phyloP scores from a whole-genome alignment of 92 coral and sea anemone species.

The Heliopora coerulea region DNA sequence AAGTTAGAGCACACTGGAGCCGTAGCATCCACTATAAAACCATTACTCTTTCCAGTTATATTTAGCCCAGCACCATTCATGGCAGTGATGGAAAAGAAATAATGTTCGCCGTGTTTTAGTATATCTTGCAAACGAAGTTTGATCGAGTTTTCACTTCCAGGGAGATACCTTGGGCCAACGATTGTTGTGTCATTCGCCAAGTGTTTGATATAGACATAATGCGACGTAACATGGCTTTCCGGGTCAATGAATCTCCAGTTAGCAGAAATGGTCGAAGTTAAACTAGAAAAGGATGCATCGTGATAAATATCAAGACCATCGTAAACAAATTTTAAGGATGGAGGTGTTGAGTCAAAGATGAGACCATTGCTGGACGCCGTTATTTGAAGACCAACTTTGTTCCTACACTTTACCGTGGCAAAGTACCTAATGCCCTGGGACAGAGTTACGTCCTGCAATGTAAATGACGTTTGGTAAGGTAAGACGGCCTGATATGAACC shows the following conservation, averaged over 20 bases:
- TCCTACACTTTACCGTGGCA: conserved; percentile 81
- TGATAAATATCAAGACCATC: conserved; percentile 52
- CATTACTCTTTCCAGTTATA: conserved; percentile 62
- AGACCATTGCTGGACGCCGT: conserved; percentile 71
- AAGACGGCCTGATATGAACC: conserved; percentile 55
- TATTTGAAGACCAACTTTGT: conserved; percentile 72
- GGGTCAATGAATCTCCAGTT: conserved; percentile 71
- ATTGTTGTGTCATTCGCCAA: conserved; percentile 1
- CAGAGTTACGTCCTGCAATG: conserved; percentile 37
- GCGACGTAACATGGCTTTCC: conserved; percentile 65
- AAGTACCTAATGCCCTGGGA: conserved; percentile 75
- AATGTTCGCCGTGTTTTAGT: conserved; percentile 54
- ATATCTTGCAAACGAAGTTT: conserved; percentile 40
- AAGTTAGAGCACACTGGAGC: conserved; percentile 80
- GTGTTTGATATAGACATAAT: conserved; percentile 43
- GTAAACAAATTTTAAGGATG: conserved; percentile 49
- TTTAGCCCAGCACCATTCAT: conserved; percentile 70
- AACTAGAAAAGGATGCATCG: conserved; percentile 2
- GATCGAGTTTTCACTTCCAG: conserved; percentile 47
- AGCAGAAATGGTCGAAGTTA: conserved; percentile 30
- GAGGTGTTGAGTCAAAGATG: conserved; percentile 78
- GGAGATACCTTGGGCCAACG: conserved; percentile 59
- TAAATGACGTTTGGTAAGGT: conserved; percentile 48
- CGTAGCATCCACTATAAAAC: conserved; percentile 71
- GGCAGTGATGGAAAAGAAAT: conserved; percentile 67